Conservation (phyloP, 2,888 invertebrate species). For the Melipona bicolor region DNA sequence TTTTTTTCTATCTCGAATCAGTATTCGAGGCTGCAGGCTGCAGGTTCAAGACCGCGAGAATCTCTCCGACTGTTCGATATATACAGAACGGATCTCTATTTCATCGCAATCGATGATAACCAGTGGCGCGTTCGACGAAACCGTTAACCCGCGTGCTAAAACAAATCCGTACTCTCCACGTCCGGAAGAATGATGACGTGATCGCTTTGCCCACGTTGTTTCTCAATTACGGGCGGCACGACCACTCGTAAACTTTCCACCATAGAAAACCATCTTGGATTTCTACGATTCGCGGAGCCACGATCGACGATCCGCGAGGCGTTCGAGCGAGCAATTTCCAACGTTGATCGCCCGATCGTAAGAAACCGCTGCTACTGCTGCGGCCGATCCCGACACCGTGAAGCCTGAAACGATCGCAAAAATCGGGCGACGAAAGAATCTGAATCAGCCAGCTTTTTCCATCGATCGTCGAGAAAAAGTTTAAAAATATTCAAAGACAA, state of each 20-base stretch:
- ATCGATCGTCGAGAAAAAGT: too few species aligned
- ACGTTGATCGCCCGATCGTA: slow-evolving; percentile 1
- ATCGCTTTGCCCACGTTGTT: slow-evolving; percentile 1
- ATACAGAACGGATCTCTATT: not conserved
- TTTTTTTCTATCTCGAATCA: not conserved
- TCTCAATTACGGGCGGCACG: not conserved
- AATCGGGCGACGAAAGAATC: not conserved
- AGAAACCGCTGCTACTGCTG: not conserved
- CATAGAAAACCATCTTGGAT: not conserved
- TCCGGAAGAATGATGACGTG: not conserved
- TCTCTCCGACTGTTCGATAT: not conserved
- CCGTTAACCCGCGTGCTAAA: not conserved
- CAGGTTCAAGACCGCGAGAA: not conserved
- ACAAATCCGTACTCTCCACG: slow-evolving; percentile 1
- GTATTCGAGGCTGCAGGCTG: not conserved
- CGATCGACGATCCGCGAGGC: not conserved
- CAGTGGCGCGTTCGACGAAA: not conserved
- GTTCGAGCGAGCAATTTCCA: not conserved
- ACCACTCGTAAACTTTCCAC: not conserved
- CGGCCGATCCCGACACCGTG: not conserved
- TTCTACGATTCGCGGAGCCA: slow-evolving; percentile 3
- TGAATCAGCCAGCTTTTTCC: not conserved
- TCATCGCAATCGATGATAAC: not conserved
- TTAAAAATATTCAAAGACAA: too few species aligned
- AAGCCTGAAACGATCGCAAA: not conserved